These are phyloP conservation scores for Brachyhypopomus gauderio DNA, from an alignment of 2,113 vertebrate species.

Conservation along the genomic window DNA sequence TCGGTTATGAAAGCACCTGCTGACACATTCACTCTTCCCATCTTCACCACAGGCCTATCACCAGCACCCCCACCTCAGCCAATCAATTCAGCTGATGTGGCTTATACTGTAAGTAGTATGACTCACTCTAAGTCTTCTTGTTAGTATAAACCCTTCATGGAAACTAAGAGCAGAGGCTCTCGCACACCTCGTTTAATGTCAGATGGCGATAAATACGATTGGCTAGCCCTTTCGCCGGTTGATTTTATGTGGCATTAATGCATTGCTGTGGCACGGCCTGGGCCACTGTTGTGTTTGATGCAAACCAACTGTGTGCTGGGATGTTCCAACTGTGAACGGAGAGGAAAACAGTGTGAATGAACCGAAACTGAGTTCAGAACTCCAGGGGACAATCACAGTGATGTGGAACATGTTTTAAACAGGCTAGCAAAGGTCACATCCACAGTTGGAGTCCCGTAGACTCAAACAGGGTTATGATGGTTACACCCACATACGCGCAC, in stretches of 20 bases:
- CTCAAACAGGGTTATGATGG: slow-evolving; percentile 36
- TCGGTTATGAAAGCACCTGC: slow-evolving; percentile 44
- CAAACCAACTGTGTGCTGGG: slow-evolving; percentile 16
- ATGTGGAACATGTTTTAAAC: slow-evolving; percentile 31
- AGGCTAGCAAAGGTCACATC: slow-evolving; percentile 36
- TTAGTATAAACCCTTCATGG: slow-evolving; percentile 29
- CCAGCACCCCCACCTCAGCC: slow-evolving; percentile 2
- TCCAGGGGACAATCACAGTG: slow-evolving; percentile 38
- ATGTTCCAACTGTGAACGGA: slow-evolving; percentile 34
- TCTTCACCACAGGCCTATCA: slow-evolving; percentile 18
- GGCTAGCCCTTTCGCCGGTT: slow-evolving; percentile 16
- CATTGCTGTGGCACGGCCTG: neutral
- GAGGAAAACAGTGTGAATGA: slow-evolving; percentile 6
- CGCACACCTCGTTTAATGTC: slow-evolving; percentile 36
- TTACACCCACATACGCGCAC: slow-evolving; percentile 41
- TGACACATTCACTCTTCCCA: slow-evolving; percentile 35
- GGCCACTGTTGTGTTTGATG: slow-evolving; percentile 1
- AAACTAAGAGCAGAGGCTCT: slow-evolving; percentile 19
- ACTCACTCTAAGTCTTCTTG: slow-evolving; percentile 8
- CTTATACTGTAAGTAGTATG: neutral
- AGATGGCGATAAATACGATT: slow-evolving; percentile 18
- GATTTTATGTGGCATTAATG: slow-evolving; percentile 29
- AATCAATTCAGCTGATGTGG: neutral
- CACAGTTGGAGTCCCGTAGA: slow-evolving; percentile 12
- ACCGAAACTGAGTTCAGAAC: slow-evolving; percentile 29